Base-by-base conservation (phyloP, 2,888 invertebrate species). In the Campaea margaritaria region DNA sequence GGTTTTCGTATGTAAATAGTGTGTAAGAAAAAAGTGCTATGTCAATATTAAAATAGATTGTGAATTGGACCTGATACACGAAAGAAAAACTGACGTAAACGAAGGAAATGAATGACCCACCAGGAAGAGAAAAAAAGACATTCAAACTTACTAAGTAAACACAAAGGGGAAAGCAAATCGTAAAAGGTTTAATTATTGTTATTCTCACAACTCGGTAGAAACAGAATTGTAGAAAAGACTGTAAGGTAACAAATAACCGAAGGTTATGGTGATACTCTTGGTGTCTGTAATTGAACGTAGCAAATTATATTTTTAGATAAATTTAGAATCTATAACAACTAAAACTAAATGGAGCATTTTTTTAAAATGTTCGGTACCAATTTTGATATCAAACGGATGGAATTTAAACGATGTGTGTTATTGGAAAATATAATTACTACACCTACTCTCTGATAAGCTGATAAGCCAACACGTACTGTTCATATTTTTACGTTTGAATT, bases 391-490 rank as follows among this genome's bases (percentile, higher is more conserved):
- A 42, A 0, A 15, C 3, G 15, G 31, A 41, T 7, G 38, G 34
- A 58, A 44, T 58, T 27, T 13, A 36, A 10, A 31, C 10, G 9
- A 34, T 38, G 49, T 12, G 45, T 34, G 34, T 16, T 45, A 36
- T 41, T 54, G 49, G 39, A 49, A 50, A 44, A 28, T 2, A 13
- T 53, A 44, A 1, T 34, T 38, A 31, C 56, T 2, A 31, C 48
- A 53, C 43, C 51, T 60, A 50, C 12, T 43, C 12, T 42, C 28
- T 51, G 60, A 60, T 60, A 60, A 60, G 50, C 54, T 51, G 60
- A 60, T 60, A 60, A 60, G 16, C 46, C 2, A 16, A 39, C 34
- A 39, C 9, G 28, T 44, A 9, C 21, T 13, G 12, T 4, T 10
- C 14, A 31, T 45, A 14, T 45, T 8, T 45, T 16, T 21, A n/a